Conservation (phyloP, 2,888 invertebrate genomes). For the Gymnosoma rotundatum region DNA sequence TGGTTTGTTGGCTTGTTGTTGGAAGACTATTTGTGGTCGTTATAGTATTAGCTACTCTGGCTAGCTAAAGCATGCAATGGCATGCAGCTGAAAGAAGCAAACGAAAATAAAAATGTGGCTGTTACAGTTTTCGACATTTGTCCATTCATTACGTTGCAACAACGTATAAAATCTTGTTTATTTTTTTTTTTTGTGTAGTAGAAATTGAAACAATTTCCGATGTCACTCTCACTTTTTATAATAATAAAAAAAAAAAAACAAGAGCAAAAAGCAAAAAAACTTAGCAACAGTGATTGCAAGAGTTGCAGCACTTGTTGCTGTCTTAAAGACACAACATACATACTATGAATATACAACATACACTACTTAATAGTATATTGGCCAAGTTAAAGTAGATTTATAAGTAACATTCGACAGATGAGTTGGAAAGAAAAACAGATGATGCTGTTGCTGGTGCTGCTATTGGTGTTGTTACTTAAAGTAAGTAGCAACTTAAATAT, state of each 20-base stretch:
- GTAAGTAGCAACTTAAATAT: slow-evolving; percentile 55
- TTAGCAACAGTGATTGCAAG: slow-evolving; percentile 20
- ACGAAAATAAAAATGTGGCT: slow-evolving; percentile 76
- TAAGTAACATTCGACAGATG: slow-evolving; percentile 56
- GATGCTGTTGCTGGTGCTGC: slow-evolving; percentile 34
- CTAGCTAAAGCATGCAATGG: slow-evolving; percentile 65
- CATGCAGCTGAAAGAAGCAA: slow-evolving; percentile 64
- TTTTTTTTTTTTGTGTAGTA: slow-evolving; percentile 73
- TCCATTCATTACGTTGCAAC: slow-evolving; percentile 78
- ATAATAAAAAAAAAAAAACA: slow-evolving; percentile 36
- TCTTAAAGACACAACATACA: slow-evolving; percentile 56
- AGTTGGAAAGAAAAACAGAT: slow-evolving; percentile 39
- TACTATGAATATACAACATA: not conserved
- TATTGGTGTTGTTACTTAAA: slow-evolving; percentile 48
- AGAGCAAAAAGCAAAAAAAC: not conserved
- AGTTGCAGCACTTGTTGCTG: slow-evolving; percentile 72
- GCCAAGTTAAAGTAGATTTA: slow-evolving; percentile 61
- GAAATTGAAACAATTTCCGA: slow-evolving; percentile 82
- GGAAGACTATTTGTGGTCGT: slow-evolving; percentile 57
- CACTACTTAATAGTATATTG: slow-evolving; percentile 48
- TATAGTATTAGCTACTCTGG: slow-evolving; percentile 55
- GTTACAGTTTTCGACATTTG: slow-evolving; percentile 81
- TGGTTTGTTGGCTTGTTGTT: slow-evolving; percentile 59
- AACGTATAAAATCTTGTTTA: slow-evolving; percentile 70
- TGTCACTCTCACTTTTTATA: slow-evolving; percentile 81